Base-by-base conservation (phyloP, 2,797 vertebrate species). In the Dallia pectoralis region DNA sequence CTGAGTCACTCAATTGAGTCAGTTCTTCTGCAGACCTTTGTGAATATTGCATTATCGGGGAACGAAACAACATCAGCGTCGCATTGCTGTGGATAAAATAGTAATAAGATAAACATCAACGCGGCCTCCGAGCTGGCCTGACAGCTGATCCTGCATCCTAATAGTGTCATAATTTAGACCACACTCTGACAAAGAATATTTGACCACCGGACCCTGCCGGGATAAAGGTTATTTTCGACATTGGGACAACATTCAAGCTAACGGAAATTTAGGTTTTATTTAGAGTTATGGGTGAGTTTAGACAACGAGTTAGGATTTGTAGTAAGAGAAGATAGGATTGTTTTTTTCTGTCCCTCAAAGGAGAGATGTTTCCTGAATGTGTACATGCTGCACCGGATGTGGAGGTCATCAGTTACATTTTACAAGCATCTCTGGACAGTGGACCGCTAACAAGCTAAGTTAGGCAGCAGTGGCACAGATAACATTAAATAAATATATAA, bases 401-500 rank as follows among this genome's bases (percentile, higher is more conserved):
- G n/a, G n/a, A n/a, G n/a, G n/a, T n/a, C n/a, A n/a, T n/a, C n/a
- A n/a, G n/a, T n/a, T n/a, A n/a, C n/a, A n/a, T n/a, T n/a, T n/a
- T n/a, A n/a, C n/a, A n/a, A n/a, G n/a, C n/a, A n/a, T n/a, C n/a
- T 40, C 36, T 44, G 12, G 11, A 44, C 14, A 14, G 40, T 44
- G 7, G 11, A 44, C 40, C 70, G 63, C 75, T 87, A 87, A 87
- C 86, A 72, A 84, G 79, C 69, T 69, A 62, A 73, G 71, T 83
- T 76, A 75, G 81, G 74, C 67, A 80, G 51, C n/a, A 18, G 67
- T 74, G 62, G 65, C 76, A 77, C 69, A 56, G 61, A 53, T 44
- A 48, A 62, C 77, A 83, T 88, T 70, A 88, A 85, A 87, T 48
- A 65, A 69, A n/a, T 62, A 70, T 74, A 81, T 71, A 77, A 65